Evolutionary conservation across 2,113 vertebrate species (phyloP).

Genomic region (Myrmecobius fasciatus): DNA sequence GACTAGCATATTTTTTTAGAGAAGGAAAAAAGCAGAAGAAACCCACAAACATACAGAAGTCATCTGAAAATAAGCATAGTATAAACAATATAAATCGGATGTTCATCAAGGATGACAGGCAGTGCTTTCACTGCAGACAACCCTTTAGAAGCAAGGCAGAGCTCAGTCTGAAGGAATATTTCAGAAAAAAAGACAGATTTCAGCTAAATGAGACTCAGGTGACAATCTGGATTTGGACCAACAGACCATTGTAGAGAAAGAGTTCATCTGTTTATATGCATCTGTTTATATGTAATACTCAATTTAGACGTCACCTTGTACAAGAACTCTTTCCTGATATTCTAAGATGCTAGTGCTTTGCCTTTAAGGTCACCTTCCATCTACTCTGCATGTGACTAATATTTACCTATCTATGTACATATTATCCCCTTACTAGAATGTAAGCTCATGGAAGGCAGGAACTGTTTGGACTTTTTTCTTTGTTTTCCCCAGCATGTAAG

Average conservation of each 20-base stretch:
- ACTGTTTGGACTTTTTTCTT: neutral
- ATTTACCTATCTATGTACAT: neutral
- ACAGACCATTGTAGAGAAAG: neutral
- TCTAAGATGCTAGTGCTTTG: neutral
- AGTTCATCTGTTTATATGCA: neutral
- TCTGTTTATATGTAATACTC: neutral
- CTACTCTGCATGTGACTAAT: neutral
- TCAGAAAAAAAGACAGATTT: conserved; percentile 13
- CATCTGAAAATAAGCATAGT: neutral
- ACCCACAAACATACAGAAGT: neutral
- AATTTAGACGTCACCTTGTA: neutral
- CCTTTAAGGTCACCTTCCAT: neutral
- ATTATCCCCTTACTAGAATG: neutral
- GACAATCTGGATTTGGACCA: neutral
- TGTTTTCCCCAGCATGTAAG: neutral
- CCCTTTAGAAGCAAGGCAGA: neutral
- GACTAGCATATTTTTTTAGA: neutral
- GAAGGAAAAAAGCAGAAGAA: neutral
- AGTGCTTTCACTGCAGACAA: neutral
- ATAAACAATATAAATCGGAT: neutral
- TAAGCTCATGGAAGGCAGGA: neutral
- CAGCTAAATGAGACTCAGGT: neutral
- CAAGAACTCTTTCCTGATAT: neutral
- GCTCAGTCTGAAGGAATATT: neutral
- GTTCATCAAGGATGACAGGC: neutral